These are phyloP conservation scores for Luscinia luscinia DNA, from an alignment of 2,797 vertebrate genomes.

Conservation along the genomic window DNA sequence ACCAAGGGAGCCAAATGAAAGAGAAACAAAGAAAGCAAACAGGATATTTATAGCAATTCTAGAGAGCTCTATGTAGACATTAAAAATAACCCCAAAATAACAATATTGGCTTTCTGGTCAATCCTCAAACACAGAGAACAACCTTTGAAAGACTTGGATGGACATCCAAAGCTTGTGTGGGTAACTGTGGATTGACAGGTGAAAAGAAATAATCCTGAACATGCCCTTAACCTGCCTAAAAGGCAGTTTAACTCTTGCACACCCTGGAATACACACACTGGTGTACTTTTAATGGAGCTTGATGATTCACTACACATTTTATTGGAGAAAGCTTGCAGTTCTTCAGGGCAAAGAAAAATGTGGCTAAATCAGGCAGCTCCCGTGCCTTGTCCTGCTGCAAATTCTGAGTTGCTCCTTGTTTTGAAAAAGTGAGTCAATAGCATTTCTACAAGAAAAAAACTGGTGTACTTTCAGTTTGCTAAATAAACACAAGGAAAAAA, in stretches of 20 bases:
- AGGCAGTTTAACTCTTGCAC: not conserved
- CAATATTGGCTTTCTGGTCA: slow-evolving; percentile 50
- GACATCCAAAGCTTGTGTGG: not conserved
- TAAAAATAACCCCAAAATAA: slow-evolving; percentile 54
- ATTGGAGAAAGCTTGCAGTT: not conserved
- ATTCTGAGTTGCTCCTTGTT: not conserved
- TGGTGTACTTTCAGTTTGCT: not conserved
- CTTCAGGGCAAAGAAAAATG: not conserved
- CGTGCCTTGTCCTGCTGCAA: not conserved
- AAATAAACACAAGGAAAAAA: not conserved
- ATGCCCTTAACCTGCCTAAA: not conserved
- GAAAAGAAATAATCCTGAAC: slow-evolving; percentile 28
- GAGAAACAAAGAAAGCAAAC: slow-evolving; percentile 61
- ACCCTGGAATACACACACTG: not conserved
- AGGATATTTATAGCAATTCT: slow-evolving; percentile 60
- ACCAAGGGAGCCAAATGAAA: slow-evolving; percentile 51
- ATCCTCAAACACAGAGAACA: not conserved
- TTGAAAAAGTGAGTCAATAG: not conserved
- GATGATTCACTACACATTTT: not conserved
- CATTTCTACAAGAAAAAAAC: not conserved
- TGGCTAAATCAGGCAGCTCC: not conserved
- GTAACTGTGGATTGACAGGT: slow-evolving; percentile 14
- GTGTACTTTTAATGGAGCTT: not conserved
- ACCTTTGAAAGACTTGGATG: not conserved
- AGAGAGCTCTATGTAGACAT: slow-evolving; percentile 10